Conservation (phyloP, 2,888 invertebrate genomes). For the Gymnocheta viridis region DNA sequence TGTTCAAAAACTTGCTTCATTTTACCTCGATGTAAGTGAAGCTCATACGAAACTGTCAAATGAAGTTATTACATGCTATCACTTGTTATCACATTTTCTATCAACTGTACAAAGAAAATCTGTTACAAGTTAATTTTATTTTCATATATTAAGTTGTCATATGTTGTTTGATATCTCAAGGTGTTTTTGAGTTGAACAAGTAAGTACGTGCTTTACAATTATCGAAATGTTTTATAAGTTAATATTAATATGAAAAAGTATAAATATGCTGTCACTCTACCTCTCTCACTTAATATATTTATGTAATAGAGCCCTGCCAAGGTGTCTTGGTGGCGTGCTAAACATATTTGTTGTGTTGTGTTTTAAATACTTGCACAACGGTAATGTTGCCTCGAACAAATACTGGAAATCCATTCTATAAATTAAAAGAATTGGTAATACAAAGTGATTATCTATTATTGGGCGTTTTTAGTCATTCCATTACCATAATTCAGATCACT, state of each 20-base stretch:
- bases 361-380: too few relatives aligned
- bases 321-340: too few relatives aligned
- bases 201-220: conserved; percentile 63
- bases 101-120: conserved; percentile 18
- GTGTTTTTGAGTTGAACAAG: conserved; percentile 49
- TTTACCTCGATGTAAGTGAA: neutral
- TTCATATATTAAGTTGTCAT: conserved; percentile 46
- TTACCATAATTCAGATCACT: too few relatives aligned
- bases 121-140: conserved; percentile 57
- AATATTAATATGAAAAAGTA: neutral
- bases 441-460: too few relatives aligned
- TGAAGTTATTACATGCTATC: neutral
- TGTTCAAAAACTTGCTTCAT: neutral
- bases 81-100: neutral
- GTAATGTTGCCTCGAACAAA: too few relatives aligned
- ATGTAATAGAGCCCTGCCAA: too few relatives aligned
- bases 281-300: too few relatives aligned
- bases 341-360: too few relatives aligned
- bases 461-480: too few relatives aligned
- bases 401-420: too few relatives aligned
- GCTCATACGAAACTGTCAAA: neutral
- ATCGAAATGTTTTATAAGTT: conserved; percentile 45
- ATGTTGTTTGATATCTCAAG: conserved; percentile 17
- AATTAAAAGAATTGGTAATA: too few relatives aligned
- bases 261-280: neutral